phyloP scores from a whole-genome alignment of 2,797 vertebrate genomes.

The Betta splendens region DNA sequence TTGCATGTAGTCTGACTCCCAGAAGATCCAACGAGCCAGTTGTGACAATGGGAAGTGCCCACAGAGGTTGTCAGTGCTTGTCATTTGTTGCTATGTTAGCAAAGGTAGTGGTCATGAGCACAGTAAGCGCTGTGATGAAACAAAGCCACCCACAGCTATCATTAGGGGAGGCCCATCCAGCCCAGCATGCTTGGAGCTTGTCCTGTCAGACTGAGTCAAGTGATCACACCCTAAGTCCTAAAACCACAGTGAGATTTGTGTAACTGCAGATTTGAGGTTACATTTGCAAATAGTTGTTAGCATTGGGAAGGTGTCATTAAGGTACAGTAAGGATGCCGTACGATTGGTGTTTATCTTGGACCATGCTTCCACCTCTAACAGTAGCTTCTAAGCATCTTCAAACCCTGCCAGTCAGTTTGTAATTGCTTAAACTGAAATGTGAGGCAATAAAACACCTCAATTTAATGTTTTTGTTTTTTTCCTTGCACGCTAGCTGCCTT shows the following conservation, averaged over 20 bases:
- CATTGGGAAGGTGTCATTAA: slow-evolving; percentile 1
- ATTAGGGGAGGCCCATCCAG: not conserved
- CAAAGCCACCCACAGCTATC: not conserved
- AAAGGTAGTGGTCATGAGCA: not conserved
- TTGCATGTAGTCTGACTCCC: not conserved
- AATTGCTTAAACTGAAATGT: not conserved
- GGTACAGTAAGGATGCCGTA: not conserved
- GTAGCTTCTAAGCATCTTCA: not conserved
- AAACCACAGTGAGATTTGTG: slow-evolving; percentile 13
- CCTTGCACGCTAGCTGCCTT: slow-evolving; percentile 22
- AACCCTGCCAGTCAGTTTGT: not conserved
- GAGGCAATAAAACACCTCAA: not conserved
- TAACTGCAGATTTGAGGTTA: not conserved
- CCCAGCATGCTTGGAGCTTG: not conserved
- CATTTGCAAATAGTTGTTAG: slow-evolving; percentile 2
- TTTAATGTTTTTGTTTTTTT: not conserved
- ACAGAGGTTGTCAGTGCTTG: slow-evolving; percentile 4
- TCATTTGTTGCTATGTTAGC: not conserved
- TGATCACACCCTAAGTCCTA: slow-evolving; percentile 3
- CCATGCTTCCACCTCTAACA: not conserved
- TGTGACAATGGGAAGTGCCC: slow-evolving; percentile 4
- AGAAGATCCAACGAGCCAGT: slow-evolving; percentile 3
- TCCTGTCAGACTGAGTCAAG: not conserved
- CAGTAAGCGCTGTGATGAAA: not conserved
- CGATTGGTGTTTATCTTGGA: not conserved